Evolutionary conservation across 2,888 invertebrate species (phyloP), one percentile per base, ranked within the genome.

Genomic region (Lathronympha strigana): DNA sequence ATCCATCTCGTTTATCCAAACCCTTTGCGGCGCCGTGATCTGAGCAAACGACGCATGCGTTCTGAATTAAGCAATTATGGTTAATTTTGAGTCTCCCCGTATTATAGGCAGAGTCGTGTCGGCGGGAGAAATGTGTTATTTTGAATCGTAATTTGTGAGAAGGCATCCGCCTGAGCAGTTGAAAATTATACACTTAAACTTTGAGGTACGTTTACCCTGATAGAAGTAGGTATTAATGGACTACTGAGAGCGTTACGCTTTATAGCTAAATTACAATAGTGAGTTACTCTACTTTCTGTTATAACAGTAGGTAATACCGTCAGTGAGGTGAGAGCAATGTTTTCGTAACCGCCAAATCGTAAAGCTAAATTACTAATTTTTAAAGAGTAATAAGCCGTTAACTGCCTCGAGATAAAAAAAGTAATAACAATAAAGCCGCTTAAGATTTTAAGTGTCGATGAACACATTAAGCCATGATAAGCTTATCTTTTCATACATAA

Each of bases 41-140:
- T 83, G 82, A 81, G 82, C 86, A 86, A 84, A 87, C 79, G 82
- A 79, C 83, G 81, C 79, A 75, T 79, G 79, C 82, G 83, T 82
- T 90, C 86, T 81, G 88, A 90, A 92, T 92, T 91, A 92, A 92
- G 92, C 90, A 92, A 92, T 92, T 92, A 92, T 90, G 83, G 90
- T 90, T 92, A 92, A 92, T 92, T 91, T 90, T 82, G 86, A 88
- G 83, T 86, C 88, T 86, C 84, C 87, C 85, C 83, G 79, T 86
- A 86, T 84, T 86, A 87, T 84, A 79, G 86, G 77, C 81, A 77
- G 75, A 81, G 85, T 82, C 85, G 88, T 83, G 84, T 77, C 82
- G 84, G 84, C 78, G 77, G 80, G 76, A 72, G 88, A 86, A 81
- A 87, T 90, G 89, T 92, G 91, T 92, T 92, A 91, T 92, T 92